phyloP scores from a whole-genome alignment of 2,797 vertebrate species.

The Hypotaenidia philippensis region DNA sequence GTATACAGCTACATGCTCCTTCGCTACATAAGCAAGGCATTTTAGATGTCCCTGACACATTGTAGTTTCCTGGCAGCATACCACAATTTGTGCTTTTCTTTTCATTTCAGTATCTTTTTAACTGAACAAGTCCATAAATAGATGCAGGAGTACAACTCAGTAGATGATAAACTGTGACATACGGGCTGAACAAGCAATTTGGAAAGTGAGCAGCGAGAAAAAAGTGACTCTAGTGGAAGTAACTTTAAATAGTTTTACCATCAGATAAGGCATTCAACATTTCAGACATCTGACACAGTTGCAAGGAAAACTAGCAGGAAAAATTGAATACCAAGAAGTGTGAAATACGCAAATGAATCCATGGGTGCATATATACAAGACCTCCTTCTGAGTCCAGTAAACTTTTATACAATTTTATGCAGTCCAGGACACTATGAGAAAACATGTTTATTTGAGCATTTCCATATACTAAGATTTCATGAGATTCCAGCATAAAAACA shows the following conservation, averaged over 20 bases:
- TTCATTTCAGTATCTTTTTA: constrained; percentile 5
- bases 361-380: not conserved
- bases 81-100: not conserved
- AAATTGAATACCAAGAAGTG: not conserved
- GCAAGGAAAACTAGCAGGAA: not conserved
- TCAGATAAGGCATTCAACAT: not conserved
- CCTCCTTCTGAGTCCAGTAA: not conserved
- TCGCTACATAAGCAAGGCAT: not conserved
- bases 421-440: not conserved
- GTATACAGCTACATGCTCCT: not conserved
- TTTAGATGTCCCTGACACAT: not conserved
- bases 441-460: not conserved
- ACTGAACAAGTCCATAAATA: constrained; percentile 42
- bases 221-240: constrained; percentile 29
- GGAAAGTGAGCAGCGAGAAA: constrained; percentile 1
- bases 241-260: constrained; percentile 31
- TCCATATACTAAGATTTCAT: not conserved
- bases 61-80: constrained; percentile 5
- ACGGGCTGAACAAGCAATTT: constrained; percentile 24
- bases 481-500: not conserved
- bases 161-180: constrained; percentile 35
- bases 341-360: not conserved
- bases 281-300: not conserved
- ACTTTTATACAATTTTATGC: not conserved
- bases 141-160: not conserved